Evolutionary conservation across 2,113 vertebrate species (phyloP).

Genomic region (Tetrax tetrax): DNA sequence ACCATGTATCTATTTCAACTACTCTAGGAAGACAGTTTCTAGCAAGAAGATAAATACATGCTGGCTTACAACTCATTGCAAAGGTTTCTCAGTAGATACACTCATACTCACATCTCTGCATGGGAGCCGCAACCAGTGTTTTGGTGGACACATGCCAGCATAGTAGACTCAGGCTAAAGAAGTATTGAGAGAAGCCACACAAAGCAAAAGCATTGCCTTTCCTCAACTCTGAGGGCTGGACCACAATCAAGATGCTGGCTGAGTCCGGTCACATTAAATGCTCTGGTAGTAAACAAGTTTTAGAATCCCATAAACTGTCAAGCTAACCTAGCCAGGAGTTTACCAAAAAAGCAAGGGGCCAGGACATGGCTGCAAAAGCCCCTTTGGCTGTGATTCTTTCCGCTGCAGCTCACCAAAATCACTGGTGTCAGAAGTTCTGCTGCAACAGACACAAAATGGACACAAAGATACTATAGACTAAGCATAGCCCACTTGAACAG

Average conservation of each 20-base stretch:
- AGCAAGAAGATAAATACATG: not conserved
- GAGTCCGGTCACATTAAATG: not conserved
- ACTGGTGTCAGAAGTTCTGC: not conserved
- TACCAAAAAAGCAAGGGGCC: not conserved
- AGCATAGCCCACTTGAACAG: not conserved
- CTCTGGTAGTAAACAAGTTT: not conserved
- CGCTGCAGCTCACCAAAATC: not conserved
- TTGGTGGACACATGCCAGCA: not conserved
- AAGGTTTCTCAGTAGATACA: not conserved
- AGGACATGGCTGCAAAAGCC: not conserved
- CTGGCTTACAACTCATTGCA: not conserved
- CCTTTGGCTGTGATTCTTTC: not conserved
- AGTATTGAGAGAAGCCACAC: not conserved
- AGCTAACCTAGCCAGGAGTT: not conserved
- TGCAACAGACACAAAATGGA: not conserved
- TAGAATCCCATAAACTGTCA: not conserved
- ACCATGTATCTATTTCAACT: not conserved
- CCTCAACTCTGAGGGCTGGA: not conserved
- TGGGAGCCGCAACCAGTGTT: not conserved
- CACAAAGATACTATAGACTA: not conserved
- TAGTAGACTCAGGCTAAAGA: not conserved
- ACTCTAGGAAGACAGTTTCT: not conserved
- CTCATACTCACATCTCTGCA: not conserved
- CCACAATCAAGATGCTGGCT: not conserved
- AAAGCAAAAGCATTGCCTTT: not conserved